A percentile compares a stretch with the other conserved stretches of the same genome.
Conservation (phyloP, 2,113 vertebrate genomes). For the Penelope pileata region DNA sequence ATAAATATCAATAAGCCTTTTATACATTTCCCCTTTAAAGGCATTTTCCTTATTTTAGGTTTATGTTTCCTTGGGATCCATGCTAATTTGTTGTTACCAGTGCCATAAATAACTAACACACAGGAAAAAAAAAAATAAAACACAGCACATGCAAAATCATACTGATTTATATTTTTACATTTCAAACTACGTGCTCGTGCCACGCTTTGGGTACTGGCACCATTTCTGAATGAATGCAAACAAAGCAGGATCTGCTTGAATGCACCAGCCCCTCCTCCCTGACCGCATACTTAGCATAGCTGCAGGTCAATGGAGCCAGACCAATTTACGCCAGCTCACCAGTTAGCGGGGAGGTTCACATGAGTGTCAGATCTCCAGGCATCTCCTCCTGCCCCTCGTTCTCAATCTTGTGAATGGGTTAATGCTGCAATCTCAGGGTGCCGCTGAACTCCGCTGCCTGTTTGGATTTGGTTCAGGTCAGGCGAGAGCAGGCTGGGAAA, state of each 20-base stretch:
- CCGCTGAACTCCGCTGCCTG: background rate
- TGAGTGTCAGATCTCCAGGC: background rate
- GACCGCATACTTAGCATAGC: conserved; percentile 50
- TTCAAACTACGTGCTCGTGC: background rate
- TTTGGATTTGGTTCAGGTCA: background rate
- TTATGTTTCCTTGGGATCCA: background rate
- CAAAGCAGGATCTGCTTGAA: conserved; percentile 26
- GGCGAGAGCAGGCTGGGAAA: background rate
- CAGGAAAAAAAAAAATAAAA: background rate
- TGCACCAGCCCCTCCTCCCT: background rate
- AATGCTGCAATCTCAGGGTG: background rate
- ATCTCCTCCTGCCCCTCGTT: background rate
- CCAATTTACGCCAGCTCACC: conserved; percentile 10
- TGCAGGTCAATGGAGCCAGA: conserved; percentile 45
- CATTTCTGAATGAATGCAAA: conserved; percentile 30
- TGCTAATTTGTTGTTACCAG: background rate
- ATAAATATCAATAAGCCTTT: conserved; percentile 39
- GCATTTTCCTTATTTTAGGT: conserved; percentile 7
- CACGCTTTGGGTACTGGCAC: background rate
- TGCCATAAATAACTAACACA: background rate
- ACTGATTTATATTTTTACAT: background rate
- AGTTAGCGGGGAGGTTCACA: background rate
- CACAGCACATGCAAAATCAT: background rate
- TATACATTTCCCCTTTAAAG: conserved; percentile 9
- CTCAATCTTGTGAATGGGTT: background rate